phyloP scores from a whole-genome alignment of 37 sponge, comb jelly and placozoan genomes.

The Agelas oroides region DNA sequence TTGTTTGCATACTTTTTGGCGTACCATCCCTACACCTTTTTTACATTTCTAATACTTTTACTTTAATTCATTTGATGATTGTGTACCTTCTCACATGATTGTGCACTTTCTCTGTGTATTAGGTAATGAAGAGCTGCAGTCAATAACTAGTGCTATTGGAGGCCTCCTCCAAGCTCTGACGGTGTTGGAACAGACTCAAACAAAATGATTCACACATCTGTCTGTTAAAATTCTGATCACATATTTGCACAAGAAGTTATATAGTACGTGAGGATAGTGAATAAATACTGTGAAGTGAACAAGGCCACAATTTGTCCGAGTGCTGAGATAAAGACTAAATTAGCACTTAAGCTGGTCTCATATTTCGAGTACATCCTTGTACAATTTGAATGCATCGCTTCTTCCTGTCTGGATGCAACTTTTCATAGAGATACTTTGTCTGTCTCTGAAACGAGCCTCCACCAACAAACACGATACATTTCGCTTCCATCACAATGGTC shows the following conservation, averaged over 20 bases:
- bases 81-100: neutral
- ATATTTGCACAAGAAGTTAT: no score
- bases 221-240: no score
- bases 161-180: neutral
- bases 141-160: neutral
- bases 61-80: no score
- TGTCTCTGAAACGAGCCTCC: conserved; percentile 55
- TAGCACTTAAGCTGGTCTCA: neutral
- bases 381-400: neutral
- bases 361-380: neutral
- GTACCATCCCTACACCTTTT: no score
- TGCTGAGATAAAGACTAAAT: no score
- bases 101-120: neutral
- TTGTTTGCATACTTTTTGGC: no score
- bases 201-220: no score
- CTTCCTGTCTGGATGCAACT: neutral
- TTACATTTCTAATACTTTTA: no score
- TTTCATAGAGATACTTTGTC: conserved; percentile 22
- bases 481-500: conserved; percentile 14
- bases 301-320: no score
- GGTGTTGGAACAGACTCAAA: no score
- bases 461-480: conserved; percentile 54
- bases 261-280: no score
- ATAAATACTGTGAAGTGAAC: no score
- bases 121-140: conserved; percentile 1